A percentile compares a stretch with the other conserved stretches of the same genome.
Evolutionary conservation across 2,113 vertebrate species (phyloP).

Genomic region (Serilophus lunatus): DNA sequence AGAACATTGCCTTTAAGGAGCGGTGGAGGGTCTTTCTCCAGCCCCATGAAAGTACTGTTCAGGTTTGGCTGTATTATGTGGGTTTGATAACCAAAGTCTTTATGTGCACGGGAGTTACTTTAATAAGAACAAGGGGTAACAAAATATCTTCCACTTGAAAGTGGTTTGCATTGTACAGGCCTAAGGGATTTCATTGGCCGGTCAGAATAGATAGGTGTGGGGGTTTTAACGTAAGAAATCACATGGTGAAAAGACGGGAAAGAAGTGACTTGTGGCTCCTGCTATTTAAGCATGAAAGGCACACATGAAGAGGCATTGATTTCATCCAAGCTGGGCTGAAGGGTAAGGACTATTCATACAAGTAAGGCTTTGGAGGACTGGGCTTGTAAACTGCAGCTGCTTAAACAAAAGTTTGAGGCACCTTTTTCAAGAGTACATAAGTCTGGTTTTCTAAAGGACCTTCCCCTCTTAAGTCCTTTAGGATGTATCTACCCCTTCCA

Average conservation of each 20-base stretch:
- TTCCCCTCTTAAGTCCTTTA: background rate
- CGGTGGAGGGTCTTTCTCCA: background rate
- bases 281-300: slow-evolving; percentile 11
- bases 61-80: background rate
- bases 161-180: background rate
- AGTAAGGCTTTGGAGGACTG: background rate
- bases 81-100: background rate
- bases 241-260: background rate
- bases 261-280: background rate
- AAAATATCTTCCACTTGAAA: background rate
- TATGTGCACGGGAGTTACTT: background rate
- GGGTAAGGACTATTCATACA: slow-evolving; percentile 8
- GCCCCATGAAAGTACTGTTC: background rate
- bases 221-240: background rate
- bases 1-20: background rate
- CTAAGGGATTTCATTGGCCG: background rate
- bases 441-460: background rate
- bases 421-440: background rate
- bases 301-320: slow-evolving; percentile 1
- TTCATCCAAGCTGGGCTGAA: background rate
- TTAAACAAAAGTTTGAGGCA: slow-evolving; percentile 7
- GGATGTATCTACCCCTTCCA: background rate
- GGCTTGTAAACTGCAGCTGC: background rate
- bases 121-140: background rate
- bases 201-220: background rate